Base-by-base conservation (phyloP, 1,140 invertebrate genomes). In the Steinernema feltiae region DNA sequence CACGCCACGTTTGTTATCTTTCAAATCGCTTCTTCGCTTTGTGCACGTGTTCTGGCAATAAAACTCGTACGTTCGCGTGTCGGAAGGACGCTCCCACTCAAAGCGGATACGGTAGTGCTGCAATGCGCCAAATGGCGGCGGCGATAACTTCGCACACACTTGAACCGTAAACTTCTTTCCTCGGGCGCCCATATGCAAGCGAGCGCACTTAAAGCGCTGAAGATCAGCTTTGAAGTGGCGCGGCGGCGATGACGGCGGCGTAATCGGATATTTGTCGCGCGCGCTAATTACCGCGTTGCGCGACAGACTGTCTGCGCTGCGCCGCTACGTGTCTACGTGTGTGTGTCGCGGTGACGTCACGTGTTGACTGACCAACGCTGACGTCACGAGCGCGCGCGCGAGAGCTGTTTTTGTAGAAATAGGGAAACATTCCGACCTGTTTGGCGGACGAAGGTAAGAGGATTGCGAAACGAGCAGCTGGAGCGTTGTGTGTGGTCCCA, bases 191-290 rank as follows among this genome's bases (percentile, higher is more conserved):
- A 46, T 46, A 46, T 46, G 41, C 41, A 7, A 7, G 7, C 41
- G 41, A 46, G 41, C 41, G 41, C 7, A 46, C 41, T 7, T n/a
- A n/a, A 7, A n/a, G 7, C 53, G 12, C 53, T 15, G 7, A 15
- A 15, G 53, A 63, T 15, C 12, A 7, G 12, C 24, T 63, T 27
- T 27, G 53, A 63, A 63, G 53, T 63, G 53, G 7, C 53, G 53
- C 53, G 12, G n/a, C n/a, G n/a, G n/a, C n/a, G n/a, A n/a, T n/a
- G n/a, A n/a, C n/a, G n/a, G 35, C 35, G 35, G 7, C 7, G 53
- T 63, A 63, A 63, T 63, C 53, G 53, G 53, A 63, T 63, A 63
- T 63, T 63, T 63, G 53, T 63, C 53, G 12, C 24, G 35, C 41
- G 41, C 41, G 41, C 41, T 63, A 63, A 27, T 63, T 63, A 21